Base-by-base conservation (phyloP, 2,888 invertebrate genomes). In the Glyphotaelius pellucidus region DNA sequence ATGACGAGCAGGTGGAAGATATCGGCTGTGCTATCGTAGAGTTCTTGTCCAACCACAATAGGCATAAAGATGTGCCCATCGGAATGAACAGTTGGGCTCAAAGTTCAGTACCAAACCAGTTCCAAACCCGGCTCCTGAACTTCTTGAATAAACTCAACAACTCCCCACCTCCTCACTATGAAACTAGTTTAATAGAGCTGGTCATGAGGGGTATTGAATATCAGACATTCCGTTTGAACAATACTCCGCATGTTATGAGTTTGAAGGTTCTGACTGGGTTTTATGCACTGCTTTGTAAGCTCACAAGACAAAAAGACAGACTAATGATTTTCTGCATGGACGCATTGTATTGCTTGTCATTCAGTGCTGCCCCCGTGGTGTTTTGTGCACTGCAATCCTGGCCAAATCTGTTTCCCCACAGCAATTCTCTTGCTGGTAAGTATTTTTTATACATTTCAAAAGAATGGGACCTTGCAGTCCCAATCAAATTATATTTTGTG, bases 261-360 rank as follows among this genome's bases (percentile, higher is more conserved):
- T 94, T 96, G 80, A 96, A 96, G 93, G 95, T 94, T 91, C 93
- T 95, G 94, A 94, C 96, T 1, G 95, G 95, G 94, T 95, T 96
- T 92, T 96, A 95, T 94, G 95, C 96, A 12, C 94, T 95, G 19
- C 92, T 95, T 31, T 96, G 96, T 93, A 94, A 95, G 93, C 95
- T 95, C 93, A 95, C 94, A 89, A 94, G 94, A 87, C 94, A 95
- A 88, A 95, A 94, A 92, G 95, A 94, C 92, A 94, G 95, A 4
- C 93, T 96, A 85, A 94, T 95, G 90, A 91, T 95, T 9, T 96
- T 96, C 91, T 94, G 96, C 91, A 93, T 96, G 85, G 95, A 96
- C 94, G 95, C 96, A 4, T 95, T 96, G 95, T 96, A 96, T 93
- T 96, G 96, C 92, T 94, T 96, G 47, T 95, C 95, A 89, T 96